Base-by-base conservation (phyloP, 2,797 vertebrate genomes). In the Rachycentron canadum region DNA sequence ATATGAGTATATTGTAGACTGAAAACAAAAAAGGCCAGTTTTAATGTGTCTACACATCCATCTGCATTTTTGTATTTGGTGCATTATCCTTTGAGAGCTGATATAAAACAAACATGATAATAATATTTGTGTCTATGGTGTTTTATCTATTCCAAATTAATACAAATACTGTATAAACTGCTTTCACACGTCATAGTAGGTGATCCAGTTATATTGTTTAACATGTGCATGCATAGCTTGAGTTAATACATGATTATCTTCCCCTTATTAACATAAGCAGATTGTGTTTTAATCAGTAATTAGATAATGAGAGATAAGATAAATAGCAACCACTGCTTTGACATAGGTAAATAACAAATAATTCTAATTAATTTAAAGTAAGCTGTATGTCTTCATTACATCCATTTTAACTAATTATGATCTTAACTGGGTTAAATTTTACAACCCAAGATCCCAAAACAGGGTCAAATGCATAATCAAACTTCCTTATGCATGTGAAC, bases 241-340 rank as follows among this genome's bases (percentile, higher is more conserved):
- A 38, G 10, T 17, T 34, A 41, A 64, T 13, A 52, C 28, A 13
- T 25, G 1, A 60, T 23, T 43, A 16, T 59, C 13, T 12, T 65
- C 13, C n/a, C 57, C 4, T 26, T 3, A 38, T 34, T 49, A 47
- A 43, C 26, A 40, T n/a, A 30, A 11, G 16, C 25, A 52, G 43
- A 57, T 34, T 49, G 49, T 2, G 32, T 67, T 67, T 40, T 11
- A 49, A 62, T 62, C 19, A 21, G 7, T 65, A 65, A 59, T 36
- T 12, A 19, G 4, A 19, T 26, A 19, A 55, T 47, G 5, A n/a
- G n/a, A n/a, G n/a, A n/a, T 9, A 10, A 47, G 23, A 19, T 14
- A 66, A 36, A 60, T 36, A 9, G 26, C 26, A 21, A 34, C 52
- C 62, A 14, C 8, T 57, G 25, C n/a, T 67, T 21, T 43, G 21